phyloP scores from a whole-genome alignment of 2,113 vertebrate species.

The Rhea americana region DNA sequence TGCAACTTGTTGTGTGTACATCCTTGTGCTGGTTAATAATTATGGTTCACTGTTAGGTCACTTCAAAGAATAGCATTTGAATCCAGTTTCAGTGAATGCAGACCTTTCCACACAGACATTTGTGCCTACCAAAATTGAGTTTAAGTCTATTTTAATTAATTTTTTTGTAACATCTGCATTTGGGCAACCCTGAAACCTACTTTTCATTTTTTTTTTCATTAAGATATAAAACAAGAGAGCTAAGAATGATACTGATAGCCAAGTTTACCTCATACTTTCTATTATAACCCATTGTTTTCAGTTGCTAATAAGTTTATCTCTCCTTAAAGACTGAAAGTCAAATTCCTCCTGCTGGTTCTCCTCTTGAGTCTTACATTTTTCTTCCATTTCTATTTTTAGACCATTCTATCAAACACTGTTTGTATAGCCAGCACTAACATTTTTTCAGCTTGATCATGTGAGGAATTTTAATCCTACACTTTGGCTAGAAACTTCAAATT shows the following conservation, averaged over 20 bases:
- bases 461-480: constrained; percentile 61
- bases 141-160: constrained; percentile 54
- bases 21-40: background rate
- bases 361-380: background rate
- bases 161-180: background rate
- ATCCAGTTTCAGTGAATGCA: background rate
- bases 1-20: background rate
- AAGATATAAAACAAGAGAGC: background rate
- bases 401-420: constrained; percentile 39
- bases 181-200: background rate
- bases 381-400: constrained; percentile 41
- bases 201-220: background rate
- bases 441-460: constrained; percentile 23
- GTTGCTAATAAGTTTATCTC: constrained; percentile 17
- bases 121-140: background rate
- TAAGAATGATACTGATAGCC: background rate
- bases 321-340: constrained; percentile 21
- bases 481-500: constrained; percentile 22
- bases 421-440: constrained; percentile 35
- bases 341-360: constrained; percentile 27
- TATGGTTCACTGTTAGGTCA: background rate
- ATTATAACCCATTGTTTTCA: background rate
- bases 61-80: background rate
- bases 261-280: background rate
- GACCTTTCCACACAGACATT: background rate